Conservation (phyloP, 2,888 invertebrate species). For the Boloria euphrosyne region DNA sequence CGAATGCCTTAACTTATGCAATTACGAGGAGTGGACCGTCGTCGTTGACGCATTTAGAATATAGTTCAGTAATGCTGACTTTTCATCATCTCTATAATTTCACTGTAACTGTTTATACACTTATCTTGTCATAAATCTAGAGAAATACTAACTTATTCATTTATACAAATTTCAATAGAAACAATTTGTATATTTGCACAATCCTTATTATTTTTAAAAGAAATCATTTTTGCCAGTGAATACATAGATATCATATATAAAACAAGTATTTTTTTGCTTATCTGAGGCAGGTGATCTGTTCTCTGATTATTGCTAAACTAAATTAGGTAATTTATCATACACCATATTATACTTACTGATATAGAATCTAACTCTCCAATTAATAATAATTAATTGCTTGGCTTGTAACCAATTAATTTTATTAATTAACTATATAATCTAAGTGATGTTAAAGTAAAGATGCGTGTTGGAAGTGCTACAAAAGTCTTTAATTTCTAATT, state of each 20-base stretch:
- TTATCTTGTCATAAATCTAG: neutral
- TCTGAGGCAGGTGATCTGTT: too few relatives aligned
- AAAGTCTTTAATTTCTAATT: slow-evolving; percentile 7
- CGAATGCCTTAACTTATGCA: slow-evolving; percentile 50
- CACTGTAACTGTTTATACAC: slow-evolving; percentile 8
- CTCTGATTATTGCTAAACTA: too few relatives aligned
- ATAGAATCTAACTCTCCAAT: slow-evolving; percentile 2
- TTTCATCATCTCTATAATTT: slow-evolving; percentile 23
- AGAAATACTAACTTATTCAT: neutral
- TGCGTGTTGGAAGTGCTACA: slow-evolving; percentile 10
- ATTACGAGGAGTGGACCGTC: slow-evolving; percentile 46
- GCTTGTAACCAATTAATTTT: slow-evolving; percentile 21
- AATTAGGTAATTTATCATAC: too few relatives aligned
- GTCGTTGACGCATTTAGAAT: slow-evolving; percentile 29
- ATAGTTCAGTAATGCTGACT: slow-evolving; percentile 30
- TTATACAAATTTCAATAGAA: neutral
- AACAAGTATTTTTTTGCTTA: too few relatives aligned
- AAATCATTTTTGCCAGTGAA: too few relatives aligned
- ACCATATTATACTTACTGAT: neutral
- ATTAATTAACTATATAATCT: slow-evolving; percentile 13
- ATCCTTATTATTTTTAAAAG: too few relatives aligned
- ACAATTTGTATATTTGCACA: neutral
- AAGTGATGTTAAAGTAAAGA: slow-evolving; percentile 10
- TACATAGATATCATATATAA: too few relatives aligned
- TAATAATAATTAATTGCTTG: slow-evolving; percentile 18